Evolutionary conservation across 2,797 vertebrate genomes (phyloP).

Genomic region (Microctenopoma steveboyesi): DNA sequence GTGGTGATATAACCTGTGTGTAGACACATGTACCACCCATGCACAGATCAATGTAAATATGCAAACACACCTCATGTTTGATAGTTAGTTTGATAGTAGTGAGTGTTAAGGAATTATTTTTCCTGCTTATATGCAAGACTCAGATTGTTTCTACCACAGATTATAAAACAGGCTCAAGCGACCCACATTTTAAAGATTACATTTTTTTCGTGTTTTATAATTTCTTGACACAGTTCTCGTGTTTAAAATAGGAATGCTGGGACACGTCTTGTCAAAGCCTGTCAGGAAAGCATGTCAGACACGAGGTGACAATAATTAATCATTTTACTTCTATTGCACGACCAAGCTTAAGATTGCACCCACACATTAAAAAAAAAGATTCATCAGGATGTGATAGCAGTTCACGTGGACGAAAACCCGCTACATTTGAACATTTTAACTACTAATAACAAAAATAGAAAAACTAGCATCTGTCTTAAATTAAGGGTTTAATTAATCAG

Average conservation of each 20-base stretch:
- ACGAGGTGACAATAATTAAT: constrained; percentile 14
- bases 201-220: constrained; percentile 20
- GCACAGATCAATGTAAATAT: neutral
- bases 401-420: neutral
- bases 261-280: neutral
- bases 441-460: neutral
- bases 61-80: neutral
- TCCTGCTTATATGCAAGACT: neutral
- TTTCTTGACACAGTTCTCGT: constrained; percentile 13
- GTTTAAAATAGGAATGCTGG: constrained; percentile 6
- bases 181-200: constrained; percentile 31
- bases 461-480: neutral
- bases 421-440: neutral
- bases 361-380: neutral
- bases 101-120: neutral
- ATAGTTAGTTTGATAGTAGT: neutral
- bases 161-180: constrained; percentile 23
- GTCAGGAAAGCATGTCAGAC: constrained; percentile 14
- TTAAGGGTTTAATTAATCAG: neutral
- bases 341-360: constrained; percentile 1
- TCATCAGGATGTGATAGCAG: neutral
- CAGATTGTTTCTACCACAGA: no score
- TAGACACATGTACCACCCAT: constrained; percentile 4
- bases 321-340: neutral
- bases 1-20: constrained; percentile 4